phyloP scores from a whole-genome alignment of 1,140 invertebrate genomes.

The Gryllus bimaculatus region DNA sequence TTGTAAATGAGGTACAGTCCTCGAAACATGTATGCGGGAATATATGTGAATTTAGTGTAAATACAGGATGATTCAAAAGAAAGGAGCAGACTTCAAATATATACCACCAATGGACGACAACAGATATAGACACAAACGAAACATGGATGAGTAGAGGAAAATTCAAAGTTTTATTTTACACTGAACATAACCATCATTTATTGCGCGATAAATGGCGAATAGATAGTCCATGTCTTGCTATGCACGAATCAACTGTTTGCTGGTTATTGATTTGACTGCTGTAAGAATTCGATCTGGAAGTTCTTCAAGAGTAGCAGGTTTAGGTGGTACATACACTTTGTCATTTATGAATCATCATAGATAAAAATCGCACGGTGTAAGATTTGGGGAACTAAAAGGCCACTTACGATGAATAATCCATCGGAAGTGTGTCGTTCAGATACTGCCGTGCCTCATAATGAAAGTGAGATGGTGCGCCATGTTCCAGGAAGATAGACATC shows the following conservation, averaged over 20 bases:
- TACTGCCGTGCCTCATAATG: neutral
- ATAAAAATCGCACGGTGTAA: too few species aligned
- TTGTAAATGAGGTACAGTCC: too few species aligned
- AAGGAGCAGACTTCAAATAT: too few species aligned
- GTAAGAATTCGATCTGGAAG: conserved; percentile 8
- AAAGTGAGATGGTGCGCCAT: conserved; percentile 13
- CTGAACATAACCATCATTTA: neutral
- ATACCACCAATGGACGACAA: too few species aligned
- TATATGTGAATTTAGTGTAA: too few species aligned
- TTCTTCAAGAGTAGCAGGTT: too few species aligned
- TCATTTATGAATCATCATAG: conserved; percentile 7
- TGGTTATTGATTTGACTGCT: conserved; percentile 8
- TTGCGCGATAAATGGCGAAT: neutral
- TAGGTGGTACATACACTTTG: neutral
- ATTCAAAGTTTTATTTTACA: too few species aligned
- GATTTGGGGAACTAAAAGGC: too few species aligned
- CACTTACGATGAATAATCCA: conserved; percentile 4
- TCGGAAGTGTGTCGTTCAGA: neutral
- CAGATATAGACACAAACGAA: too few species aligned
- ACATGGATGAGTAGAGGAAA: too few species aligned
- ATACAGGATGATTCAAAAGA: too few species aligned
- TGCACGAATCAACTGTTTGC: neutral
- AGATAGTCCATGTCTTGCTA: conserved; percentile 9
- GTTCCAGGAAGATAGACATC: conserved; percentile 20
- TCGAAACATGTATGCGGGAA: too few species aligned